Evolutionary conservation across 2,888 invertebrate genomes (phyloP), one percentile per base, ranked within the genome.

Genomic region (Tetragnatha montana): DNA sequence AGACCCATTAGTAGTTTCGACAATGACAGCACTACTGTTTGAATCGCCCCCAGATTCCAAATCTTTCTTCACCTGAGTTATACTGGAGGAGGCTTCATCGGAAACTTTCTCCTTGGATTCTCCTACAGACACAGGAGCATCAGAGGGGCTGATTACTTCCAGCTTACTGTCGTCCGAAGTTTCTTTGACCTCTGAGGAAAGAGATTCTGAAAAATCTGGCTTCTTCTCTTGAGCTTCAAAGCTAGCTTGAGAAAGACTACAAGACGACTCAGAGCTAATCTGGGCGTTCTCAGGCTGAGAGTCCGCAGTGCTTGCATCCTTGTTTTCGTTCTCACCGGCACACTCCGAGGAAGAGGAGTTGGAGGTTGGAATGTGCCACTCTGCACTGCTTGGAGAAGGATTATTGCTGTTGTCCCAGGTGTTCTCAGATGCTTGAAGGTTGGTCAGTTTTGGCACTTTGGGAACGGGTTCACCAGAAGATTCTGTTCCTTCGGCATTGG

Each of bases 311-410:
- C 21, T 60, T 19, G n/a, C 68, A 12, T 80, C 83, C 10, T 35
- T 69, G 14, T 8, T 21, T 49, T 90, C 83, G 51, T n/a, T 74
- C 50, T 83, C 86, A n/a, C 69, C 82, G 22, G 69, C 50, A 35
- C 81, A 51, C 22, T 89, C 89, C 10, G 89, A 89, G 17, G 82
- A 90, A 12, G 82, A 82, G n/a, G 87, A 87, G 69, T 83, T 83
- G 12, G 87, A 87, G 17, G 81, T 79, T n/a, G 89, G 89, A n/a
- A 82, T 82, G 22, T 87, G 90, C 90, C 87, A 90, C 35, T 90
- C 87, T 7, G 74, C 69, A 82, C 90, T 87, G 49, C 87, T 90
- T 6, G 85, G 89, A 35, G 90, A 82, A 19, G 88, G 74, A 19
- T 86, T 70, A 6, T 86, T 79, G 35, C 82, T 81, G 21, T 81